Percentiles rank a stretch among this genome's conserved stretches.
phyloP scores from a whole-genome alignment of 35 echinoderm and acorn worm species.

The Anneissia japonica region DNA sequence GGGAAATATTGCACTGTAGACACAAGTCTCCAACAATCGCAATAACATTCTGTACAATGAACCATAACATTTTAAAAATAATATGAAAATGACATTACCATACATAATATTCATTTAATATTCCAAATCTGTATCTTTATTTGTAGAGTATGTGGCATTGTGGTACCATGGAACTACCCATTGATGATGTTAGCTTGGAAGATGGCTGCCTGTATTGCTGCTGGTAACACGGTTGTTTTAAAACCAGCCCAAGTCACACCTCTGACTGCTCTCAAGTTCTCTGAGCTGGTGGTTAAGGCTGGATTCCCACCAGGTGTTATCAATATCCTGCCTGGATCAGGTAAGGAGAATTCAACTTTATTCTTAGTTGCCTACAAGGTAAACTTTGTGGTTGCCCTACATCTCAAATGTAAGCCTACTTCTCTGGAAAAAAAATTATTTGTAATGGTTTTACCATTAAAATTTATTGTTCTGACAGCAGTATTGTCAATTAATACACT shows the following conservation, averaged over 20 bases:
- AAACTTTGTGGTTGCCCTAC: no score
- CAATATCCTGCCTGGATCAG: constrained; percentile 97
- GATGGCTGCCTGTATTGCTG: constrained; percentile 97
- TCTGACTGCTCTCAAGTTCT: constrained; percentile 95
- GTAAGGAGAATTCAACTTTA: constrained; percentile 31
- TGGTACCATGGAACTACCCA: constrained; percentile 97
- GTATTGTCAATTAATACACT: no score
- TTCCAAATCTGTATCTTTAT: background rate
- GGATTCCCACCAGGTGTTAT: constrained; percentile 99
- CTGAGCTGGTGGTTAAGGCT: constrained; percentile 87
- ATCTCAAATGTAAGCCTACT: no score
- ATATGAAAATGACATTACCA: no score
- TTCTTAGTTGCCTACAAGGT: no score
- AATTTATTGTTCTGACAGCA: no score
- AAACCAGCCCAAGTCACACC: constrained; percentile 98
- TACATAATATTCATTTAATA: background rate
- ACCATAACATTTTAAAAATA: no score
- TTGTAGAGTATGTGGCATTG: constrained; percentile 85
- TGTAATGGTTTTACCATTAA: no score
- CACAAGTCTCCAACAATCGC: no score
- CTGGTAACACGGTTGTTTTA: constrained; percentile 94
- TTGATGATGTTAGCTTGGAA: constrained; percentile 99
- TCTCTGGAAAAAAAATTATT: no score
- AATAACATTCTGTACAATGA: no score
- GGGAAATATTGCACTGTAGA: no score